phyloP scores from a whole-genome alignment of 1,140 invertebrate species.

The Bursaphelenchus mucronatus region DNA sequence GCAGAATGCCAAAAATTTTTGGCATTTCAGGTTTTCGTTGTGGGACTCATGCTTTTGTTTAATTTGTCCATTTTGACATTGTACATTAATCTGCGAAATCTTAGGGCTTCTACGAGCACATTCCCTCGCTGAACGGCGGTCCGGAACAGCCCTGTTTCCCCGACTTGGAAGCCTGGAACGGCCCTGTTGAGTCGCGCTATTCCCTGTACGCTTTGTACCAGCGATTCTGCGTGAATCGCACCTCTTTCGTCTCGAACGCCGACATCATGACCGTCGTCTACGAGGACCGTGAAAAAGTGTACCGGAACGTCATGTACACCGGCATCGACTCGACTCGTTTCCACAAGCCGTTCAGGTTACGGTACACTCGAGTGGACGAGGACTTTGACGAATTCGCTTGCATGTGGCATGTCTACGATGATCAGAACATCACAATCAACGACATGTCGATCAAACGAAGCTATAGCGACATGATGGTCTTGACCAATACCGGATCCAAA shows the following conservation, averaged over 20 bases:
- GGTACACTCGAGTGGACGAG: conserved; percentile 26
- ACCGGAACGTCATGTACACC: conserved; percentile 8
- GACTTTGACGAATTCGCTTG: conserved; percentile 39
- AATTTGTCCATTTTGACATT: too few relatives aligned
- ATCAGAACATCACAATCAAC: conserved; percentile 22
- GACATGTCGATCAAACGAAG: neutral
- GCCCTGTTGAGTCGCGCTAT: conserved; percentile 16
- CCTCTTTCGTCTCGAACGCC: conserved; percentile 40
- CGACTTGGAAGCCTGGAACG: conserved; percentile 43
- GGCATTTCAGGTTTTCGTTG: too few relatives aligned
- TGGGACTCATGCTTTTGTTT: too few relatives aligned
- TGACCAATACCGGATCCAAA: too few relatives aligned
- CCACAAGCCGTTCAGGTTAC: conserved; percentile 13
- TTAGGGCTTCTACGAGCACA: conserved; percentile 9
- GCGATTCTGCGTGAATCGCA: conserved; percentile 46
- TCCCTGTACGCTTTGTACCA: neutral
- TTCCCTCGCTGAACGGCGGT: neutral
- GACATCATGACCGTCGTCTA: conserved; percentile 41
- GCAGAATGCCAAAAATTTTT: too few relatives aligned
- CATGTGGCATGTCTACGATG: conserved; percentile 27
- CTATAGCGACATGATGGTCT: too few relatives aligned
- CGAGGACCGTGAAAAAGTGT: conserved; percentile 18
- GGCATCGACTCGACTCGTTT: conserved; percentile 18
- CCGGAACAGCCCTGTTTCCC: conserved; percentile 15
- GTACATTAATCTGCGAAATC: neutral